Base-by-base conservation (phyloP, 2,888 invertebrate genomes). In the Fragum whitleyi region DNA sequence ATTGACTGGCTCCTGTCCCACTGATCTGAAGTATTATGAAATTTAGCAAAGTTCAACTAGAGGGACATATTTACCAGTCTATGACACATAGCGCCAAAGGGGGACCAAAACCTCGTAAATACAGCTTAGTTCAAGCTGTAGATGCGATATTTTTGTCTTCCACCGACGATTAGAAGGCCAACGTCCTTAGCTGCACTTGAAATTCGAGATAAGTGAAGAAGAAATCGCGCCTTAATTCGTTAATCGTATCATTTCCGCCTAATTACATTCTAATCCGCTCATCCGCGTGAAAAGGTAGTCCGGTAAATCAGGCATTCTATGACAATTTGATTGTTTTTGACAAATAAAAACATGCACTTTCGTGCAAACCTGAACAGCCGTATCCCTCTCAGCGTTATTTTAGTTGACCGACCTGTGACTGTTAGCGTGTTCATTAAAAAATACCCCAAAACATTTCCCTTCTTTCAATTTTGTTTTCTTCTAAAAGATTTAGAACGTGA, bases 211-310 rank as follows among this genome's bases (percentile, higher is more conserved):
- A 57, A 57, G 3, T 19, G 3, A 57, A 57, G 57, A 23, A 7
- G 57, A n/a, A 21, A 5, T 14, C 26, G 26, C 7, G 21, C 23
- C 5, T 57, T 57, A 57, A 57, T 57, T 3, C 57, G 3, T 23
- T 57, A 57, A 57, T 57, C 57, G 26, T 26, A 57, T 57, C 57
- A 57, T 26, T 57, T 57, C 57, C 57, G 57, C 23, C 57, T 57
- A 57, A 57, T 57, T 57, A 57, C 57, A 23, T 57, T 57, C 23
- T 23, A 57, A 57, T 57, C 57, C 23, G 57, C 11, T 23, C 57
- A 57, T 57, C 57, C 57, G 23, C 57, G 57, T 26, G 5, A 23
- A 57, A 57, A 57, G 26, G 57, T 26, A 57, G 57, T 57, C 57
- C 57, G 57, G 21, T 57, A 26, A 57, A 57, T 57, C 57, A 57